Base-by-base conservation (phyloP, 2,888 invertebrate species). In the Criorhina ranunculi region DNA sequence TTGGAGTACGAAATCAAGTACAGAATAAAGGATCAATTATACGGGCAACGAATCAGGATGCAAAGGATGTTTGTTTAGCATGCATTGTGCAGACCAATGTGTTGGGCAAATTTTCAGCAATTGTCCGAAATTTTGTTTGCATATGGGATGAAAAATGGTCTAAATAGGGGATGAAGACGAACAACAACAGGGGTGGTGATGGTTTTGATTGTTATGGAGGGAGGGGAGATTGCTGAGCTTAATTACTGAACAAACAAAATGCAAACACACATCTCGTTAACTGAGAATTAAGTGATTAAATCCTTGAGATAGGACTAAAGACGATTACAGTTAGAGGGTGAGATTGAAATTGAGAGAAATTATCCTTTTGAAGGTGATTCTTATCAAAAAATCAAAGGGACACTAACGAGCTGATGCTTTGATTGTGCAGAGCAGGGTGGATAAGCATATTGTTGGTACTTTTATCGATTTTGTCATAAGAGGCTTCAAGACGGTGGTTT, bases 161-260 rank as follows among this genome's bases (percentile, higher is more conserved):
- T 44, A 55, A 69, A 77, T 69, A 77, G 76, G 76, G 76, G 66
- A 66, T 44, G 77, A 66, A 7, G 37, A 29, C n/a, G 15, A 66
- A n/a, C n/a, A n/a, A n/a, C n/a, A n/a, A n/a, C n/a, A n/a, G n/a
- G 11, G 59, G 59, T 59, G 53, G 49, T 37, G 35, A 37, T 62
- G 29, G 55, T 62, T 40, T 37, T 3, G 15, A 42, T 67, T 24
- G 24, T 24, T 24, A 24, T 24, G 24, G 24, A 24, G 4, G 24
- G 24, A 4, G 2, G 4, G 24, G 4, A 24, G 24, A 24, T 24
- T 3, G 24, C 4, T 4, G 24, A 31, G 67, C 42, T 81, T 81
- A 81, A 76, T 81, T 81, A 64, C 42, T 57, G 64, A 64, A 44
- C 51, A 81, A 81, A 81, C 70, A 81, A 76, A 81, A 57, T 81